Evolutionary conservation across 2,113 vertebrate genomes (phyloP).

Genomic region (Bettongia penicillata): DNA sequence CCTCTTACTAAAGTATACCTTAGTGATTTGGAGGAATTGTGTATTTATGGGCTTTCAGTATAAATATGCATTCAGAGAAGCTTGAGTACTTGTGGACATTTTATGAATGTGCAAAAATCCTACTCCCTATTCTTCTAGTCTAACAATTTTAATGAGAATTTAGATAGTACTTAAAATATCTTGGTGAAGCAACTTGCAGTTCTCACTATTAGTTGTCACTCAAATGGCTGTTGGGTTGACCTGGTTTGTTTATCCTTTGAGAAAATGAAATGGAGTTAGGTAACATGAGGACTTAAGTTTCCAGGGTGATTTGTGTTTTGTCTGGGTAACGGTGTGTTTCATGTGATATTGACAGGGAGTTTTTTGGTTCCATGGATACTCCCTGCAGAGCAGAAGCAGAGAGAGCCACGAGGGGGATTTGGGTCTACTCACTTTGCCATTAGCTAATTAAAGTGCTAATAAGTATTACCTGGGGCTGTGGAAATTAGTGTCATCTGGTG

Average conservation of each 20-base stretch:
- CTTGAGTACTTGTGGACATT: neutral
- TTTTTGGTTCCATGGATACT: neutral
- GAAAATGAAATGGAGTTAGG: neutral
- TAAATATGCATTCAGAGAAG: neutral
- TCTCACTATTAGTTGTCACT: neutral
- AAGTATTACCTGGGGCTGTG: neutral
- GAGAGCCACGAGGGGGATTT: neutral
- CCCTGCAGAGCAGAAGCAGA: neutral
- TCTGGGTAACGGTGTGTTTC: neutral
- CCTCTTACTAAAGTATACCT: neutral
- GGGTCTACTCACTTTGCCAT: neutral
- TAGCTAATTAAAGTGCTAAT: neutral
- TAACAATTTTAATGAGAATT: conserved; percentile 34
- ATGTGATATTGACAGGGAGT: neutral
- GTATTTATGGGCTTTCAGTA: neutral
- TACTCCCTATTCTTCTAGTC: neutral
- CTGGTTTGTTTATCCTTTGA: conserved; percentile 22
- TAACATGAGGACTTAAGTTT: neutral
- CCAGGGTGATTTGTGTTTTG: neutral
- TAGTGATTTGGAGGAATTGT: neutral
- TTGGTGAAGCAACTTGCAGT: neutral
- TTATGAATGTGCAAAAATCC: neutral
- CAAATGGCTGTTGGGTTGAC: conserved; percentile 22
- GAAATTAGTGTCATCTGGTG: neutral
- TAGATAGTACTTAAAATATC: conserved; percentile 2